Percentiles rank a stretch among this genome's conserved stretches.
phyloP scores from a whole-genome alignment of 1,140 invertebrate species.

The Drosophila oshimai region DNA sequence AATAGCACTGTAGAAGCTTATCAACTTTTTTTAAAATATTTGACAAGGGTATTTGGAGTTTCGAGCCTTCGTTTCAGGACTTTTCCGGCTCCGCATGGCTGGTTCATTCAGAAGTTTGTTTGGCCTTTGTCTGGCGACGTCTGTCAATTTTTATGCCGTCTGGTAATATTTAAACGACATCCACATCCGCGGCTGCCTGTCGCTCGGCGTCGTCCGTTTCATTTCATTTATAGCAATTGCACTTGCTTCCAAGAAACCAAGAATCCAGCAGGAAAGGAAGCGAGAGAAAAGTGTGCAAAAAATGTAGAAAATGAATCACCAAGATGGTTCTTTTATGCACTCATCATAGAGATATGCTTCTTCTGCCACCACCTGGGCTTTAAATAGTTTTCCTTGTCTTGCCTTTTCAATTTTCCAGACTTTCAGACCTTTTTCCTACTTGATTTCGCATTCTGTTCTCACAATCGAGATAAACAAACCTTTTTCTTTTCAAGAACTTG shows the following conservation, averaged over 20 bases:
- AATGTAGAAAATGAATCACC: constrained; percentile 38
- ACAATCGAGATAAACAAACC: constrained; percentile 33
- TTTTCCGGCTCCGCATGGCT: constrained; percentile 14
- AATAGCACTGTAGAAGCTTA: too few relatives aligned
- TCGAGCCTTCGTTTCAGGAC: neutral
- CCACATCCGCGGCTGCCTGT: constrained; percentile 63
- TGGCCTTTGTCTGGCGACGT: constrained; percentile 65
- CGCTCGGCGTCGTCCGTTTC: constrained; percentile 21
- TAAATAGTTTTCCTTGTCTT: constrained; percentile 36
- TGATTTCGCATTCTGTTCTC: constrained; percentile 38
- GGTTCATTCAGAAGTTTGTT: constrained; percentile 57
- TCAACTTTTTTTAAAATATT: neutral
- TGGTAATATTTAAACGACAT: constrained; percentile 77
- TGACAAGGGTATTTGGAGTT: neutral
- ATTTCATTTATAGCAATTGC: constrained; percentile 62
- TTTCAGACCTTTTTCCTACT: neutral
- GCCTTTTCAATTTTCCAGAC: constrained; percentile 28
- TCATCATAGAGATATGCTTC: constrained; percentile 24
- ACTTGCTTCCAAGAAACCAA: constrained; percentile 69
- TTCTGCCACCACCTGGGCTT: constrained; percentile 8
- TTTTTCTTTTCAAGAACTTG: constrained; percentile 27
- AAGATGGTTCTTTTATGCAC: constrained; percentile 25
- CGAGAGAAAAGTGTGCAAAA: neutral
- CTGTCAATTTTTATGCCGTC: constrained; percentile 77
- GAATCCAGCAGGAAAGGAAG: constrained; percentile 13